Evolutionary conservation across 2,113 vertebrate genomes (phyloP).

Genomic region (Peromyscus leucopus): DNA sequence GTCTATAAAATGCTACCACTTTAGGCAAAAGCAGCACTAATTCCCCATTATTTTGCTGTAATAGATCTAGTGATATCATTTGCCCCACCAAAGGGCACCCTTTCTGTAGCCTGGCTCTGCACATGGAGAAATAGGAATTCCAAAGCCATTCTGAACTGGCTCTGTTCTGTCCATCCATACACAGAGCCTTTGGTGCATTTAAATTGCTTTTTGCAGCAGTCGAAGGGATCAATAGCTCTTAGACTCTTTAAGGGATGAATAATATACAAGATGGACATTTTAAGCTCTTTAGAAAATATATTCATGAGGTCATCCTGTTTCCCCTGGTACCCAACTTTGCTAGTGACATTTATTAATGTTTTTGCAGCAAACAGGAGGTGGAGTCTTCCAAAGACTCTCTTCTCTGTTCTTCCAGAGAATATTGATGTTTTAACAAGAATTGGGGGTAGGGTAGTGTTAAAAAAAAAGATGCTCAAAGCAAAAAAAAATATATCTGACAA

Average conservation of each 20-base stretch:
- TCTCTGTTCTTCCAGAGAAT: slow-evolving; percentile 79
- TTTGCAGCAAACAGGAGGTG: slow-evolving; percentile 78
- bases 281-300: slow-evolving; percentile 82
- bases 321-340: slow-evolving; percentile 70
- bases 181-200: slow-evolving; percentile 68
- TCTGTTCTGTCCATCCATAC: slow-evolving; percentile 29
- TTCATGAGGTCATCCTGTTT: slow-evolving; percentile 77
- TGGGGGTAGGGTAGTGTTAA: not conserved
- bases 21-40: slow-evolving; percentile 57
- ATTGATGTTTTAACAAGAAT: slow-evolving; percentile 76
- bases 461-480: slow-evolving; percentile 57
- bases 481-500: slow-evolving; percentile 72
- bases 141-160: slow-evolving; percentile 2
- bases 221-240: slow-evolving; percentile 80
- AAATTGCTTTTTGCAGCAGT: slow-evolving; percentile 77
- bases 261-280: slow-evolving; percentile 80
- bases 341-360: slow-evolving; percentile 81
- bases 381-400: slow-evolving; percentile 72
- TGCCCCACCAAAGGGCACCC: not conserved
- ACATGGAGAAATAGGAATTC: slow-evolving; percentile 10
- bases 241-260: slow-evolving; percentile 77
- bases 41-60: slow-evolving; percentile 71
- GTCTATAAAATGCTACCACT: slow-evolving; percentile 43
- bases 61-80: slow-evolving; percentile 45
- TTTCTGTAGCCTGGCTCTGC: not conserved